Conservation (phyloP, 2,113 vertebrate species). For the Corvus moneduloides region DNA sequence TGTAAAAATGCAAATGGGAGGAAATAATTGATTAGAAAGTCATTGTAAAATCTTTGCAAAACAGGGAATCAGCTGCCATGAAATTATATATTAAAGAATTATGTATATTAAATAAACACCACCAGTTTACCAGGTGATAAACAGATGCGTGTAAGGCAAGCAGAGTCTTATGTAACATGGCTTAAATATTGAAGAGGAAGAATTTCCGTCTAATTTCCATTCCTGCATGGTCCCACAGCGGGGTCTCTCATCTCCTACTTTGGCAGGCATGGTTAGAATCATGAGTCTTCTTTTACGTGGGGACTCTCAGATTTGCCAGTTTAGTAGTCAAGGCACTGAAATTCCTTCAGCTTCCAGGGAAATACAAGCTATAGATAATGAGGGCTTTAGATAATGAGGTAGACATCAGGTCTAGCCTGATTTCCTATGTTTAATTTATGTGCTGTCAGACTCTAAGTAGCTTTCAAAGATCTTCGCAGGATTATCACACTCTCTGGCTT, state of each 20-base stretch:
- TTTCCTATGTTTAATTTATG: background rate
- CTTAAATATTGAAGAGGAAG: background rate
- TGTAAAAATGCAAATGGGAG: background rate
- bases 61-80: background rate
- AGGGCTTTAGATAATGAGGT: background rate
- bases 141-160: background rate
- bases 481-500: background rate
- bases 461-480: background rate
- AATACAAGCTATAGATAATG: background rate
- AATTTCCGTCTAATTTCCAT: background rate
- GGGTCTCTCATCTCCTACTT: background rate
- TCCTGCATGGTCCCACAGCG: background rate
- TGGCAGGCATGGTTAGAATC: background rate
- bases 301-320: background rate
- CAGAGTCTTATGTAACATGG: background rate
- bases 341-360: background rate
- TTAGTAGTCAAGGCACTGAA: background rate
- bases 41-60: background rate
- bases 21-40: background rate
- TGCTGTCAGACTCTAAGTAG: background rate
- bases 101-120: background rate
- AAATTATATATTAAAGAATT: background rate
- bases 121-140: background rate
- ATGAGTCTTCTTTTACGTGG: background rate
- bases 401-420: constrained; percentile 3